Evolutionary conservation across 2,888 invertebrate species (phyloP).

Genomic region (Drosophila mimica): DNA sequence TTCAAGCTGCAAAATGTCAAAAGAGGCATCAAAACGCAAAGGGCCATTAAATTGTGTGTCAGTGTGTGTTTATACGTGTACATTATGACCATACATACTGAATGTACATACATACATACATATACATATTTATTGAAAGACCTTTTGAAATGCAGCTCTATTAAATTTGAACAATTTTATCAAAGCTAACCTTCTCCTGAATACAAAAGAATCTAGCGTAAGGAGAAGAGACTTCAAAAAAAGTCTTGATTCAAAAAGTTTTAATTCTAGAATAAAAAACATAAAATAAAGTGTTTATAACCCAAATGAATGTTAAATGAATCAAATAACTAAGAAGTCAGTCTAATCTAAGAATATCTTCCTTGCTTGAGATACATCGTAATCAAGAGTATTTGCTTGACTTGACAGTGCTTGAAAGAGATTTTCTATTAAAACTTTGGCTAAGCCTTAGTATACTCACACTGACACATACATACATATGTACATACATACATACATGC

Average conservation of each 20-base stretch:
- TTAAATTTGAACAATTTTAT: not conserved
- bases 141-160: not conserved
- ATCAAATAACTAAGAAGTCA: not conserved
- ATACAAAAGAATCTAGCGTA: not conserved
- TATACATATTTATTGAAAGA: not conserved
- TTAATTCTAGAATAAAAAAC: not conserved
- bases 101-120: too few species aligned
- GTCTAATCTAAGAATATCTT: not conserved
- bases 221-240: not conserved
- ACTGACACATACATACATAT: not conserved
- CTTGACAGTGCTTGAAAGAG: not conserved
- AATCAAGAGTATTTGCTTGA: not conserved
- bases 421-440: not conserved
- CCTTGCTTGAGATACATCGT: not conserved
- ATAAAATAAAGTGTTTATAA: not conserved
- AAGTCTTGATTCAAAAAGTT: not conserved
- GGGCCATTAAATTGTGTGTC: constrained; percentile 10
- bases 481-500: too few species aligned
- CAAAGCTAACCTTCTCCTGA: not conserved
- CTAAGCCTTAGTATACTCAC: not conserved
- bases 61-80: not conserved
- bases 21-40: constrained; percentile 27
- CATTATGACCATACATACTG: not conserved
- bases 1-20: constrained; percentile 61
- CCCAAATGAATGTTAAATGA: not conserved